These are phyloP conservation scores for Leptosomus discolor DNA, from an alignment of 2,113 vertebrate species.

Conservation along the genomic window DNA sequence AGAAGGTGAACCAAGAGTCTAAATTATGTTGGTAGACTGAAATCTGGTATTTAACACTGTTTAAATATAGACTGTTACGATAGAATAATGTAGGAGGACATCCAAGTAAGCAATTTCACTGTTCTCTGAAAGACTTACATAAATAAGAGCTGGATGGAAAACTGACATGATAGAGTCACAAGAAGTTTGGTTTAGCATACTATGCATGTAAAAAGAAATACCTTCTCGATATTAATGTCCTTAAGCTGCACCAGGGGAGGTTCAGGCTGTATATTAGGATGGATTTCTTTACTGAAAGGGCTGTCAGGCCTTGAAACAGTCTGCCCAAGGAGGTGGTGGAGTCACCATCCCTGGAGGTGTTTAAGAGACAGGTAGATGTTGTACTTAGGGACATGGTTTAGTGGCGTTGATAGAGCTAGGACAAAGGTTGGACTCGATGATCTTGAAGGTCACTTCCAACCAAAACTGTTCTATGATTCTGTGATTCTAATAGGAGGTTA, in stretches of 20 bases:
- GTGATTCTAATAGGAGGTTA: background rate
- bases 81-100: background rate
- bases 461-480: too few relatives aligned
- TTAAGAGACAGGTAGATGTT: too few relatives aligned
- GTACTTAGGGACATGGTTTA: too few relatives aligned
- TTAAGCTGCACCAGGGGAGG: too few relatives aligned
- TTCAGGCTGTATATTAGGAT: too few relatives aligned
- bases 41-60: background rate
- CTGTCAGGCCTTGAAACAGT: too few relatives aligned
- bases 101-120: background rate
- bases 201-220: background rate
- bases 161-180: background rate
- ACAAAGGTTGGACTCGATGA: too few relatives aligned
- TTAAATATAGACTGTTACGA: background rate
- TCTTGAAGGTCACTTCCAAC: too few relatives aligned
- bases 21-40: background rate
- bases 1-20: background rate
- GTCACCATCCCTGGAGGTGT: too few relatives aligned
- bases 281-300: too few relatives aligned
- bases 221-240: background rate
- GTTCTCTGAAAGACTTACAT: background rate
- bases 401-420: too few relatives aligned
- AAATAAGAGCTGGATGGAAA: background rate
- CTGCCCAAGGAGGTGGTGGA: too few relatives aligned
- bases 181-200: slow-evolving; percentile 4